These are phyloP conservation scores for Tyria jacobaeae DNA, from an alignment of 2,888 invertebrate species.

Conservation along the genomic window DNA sequence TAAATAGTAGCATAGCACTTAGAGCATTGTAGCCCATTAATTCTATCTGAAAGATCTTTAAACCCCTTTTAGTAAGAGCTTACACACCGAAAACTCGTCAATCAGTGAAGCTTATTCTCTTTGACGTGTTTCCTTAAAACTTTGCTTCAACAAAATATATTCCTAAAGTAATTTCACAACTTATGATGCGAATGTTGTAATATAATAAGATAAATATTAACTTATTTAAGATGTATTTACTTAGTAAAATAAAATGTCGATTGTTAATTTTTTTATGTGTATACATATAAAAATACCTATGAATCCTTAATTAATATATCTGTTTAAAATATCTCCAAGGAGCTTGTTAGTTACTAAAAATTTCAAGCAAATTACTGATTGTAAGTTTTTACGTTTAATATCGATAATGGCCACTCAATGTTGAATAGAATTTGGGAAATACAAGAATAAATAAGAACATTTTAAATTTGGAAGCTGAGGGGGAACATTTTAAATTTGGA, in stretches of 20 bases:
- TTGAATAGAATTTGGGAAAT: too few relatives aligned
- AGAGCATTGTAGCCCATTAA: neutral
- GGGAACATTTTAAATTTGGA: too few relatives aligned
- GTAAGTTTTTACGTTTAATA: too few relatives aligned
- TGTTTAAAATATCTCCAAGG: too few relatives aligned
- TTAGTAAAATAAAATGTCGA: neutral
- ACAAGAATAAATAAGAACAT: too few relatives aligned
- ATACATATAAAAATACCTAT: too few relatives aligned
- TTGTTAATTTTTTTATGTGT: too few relatives aligned
- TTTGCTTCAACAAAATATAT: neutral
- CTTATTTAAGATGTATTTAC: neutral
- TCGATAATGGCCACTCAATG: too few relatives aligned
- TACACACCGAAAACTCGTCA: constrained; percentile 2
- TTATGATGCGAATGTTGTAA: neutral
- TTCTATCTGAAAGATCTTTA: neutral
- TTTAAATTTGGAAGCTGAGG: too few relatives aligned
- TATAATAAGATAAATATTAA: neutral
- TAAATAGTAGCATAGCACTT: constrained; percentile 9
- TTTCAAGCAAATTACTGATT: too few relatives aligned
- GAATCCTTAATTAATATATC: too few relatives aligned
- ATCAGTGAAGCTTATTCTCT: neutral
- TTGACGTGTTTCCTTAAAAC: neutral
- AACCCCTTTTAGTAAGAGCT: neutral
- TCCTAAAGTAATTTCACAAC: neutral
- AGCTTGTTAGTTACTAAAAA: too few relatives aligned